These are phyloP conservation scores for Microctonus hyperodae DNA, from an alignment of 2,888 invertebrate species.

Conservation along the genomic window DNA sequence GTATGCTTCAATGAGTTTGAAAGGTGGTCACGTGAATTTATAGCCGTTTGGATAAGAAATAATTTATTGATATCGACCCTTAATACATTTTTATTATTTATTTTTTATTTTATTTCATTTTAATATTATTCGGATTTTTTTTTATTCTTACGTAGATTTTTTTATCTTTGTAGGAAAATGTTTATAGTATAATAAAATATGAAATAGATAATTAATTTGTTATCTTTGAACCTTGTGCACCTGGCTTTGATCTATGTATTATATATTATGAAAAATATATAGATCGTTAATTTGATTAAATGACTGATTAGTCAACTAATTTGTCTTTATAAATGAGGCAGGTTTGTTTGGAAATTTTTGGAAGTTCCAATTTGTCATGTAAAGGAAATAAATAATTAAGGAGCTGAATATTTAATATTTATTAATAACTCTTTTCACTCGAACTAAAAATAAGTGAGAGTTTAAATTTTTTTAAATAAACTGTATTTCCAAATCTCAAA, in stretches of 20 bases:
- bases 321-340: too few species aligned
- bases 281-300: background rate
- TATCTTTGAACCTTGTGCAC: constrained; percentile 12
- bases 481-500: too few species aligned
- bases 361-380: too few species aligned
- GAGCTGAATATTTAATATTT: too few species aligned
- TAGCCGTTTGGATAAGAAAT: constrained; percentile 43
- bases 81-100: constrained; percentile 21
- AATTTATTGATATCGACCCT: constrained; percentile 49
- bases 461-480: too few species aligned
- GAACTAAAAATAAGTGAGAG: too few species aligned
- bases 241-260: constrained; percentile 5
- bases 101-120: background rate
- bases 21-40: constrained; percentile 49
- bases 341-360: too few species aligned
- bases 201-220: background rate
- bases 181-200: constrained; percentile 11
- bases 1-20: constrained; percentile 49
- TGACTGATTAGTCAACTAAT: too few species aligned
- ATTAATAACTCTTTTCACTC: too few species aligned
- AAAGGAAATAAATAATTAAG: too few species aligned
- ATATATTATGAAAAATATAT: background rate
- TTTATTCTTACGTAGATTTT: background rate
- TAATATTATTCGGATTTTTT: background rate
- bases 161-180: background rate